A percentile compares a stretch with the other conserved stretches of the same genome.
phyloP scores from a whole-genome alignment of 92 coral and sea anemone species.

The Epizoanthus ramosus region DNA sequence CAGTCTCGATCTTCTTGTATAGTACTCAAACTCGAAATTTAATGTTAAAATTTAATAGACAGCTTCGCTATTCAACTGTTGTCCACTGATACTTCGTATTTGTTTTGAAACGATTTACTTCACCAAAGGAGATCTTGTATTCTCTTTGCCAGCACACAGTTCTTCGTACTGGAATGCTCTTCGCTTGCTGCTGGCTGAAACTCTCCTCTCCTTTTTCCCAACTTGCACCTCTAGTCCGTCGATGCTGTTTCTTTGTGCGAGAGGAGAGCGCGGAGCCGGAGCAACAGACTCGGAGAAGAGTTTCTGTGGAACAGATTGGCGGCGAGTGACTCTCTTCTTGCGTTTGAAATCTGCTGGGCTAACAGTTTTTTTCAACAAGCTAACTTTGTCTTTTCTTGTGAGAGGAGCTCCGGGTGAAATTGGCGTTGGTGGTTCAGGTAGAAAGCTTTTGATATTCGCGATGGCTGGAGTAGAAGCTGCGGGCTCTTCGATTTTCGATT shows the following conservation, averaged over 20 bases:
- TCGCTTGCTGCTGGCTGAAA: slow-evolving; percentile 55
- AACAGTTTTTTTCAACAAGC: slow-evolving; percentile 72
- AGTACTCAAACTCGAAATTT: not conserved
- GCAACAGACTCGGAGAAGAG: slow-evolving; percentile 77
- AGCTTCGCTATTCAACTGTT: not conserved
- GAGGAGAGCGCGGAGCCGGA: slow-evolving; percentile 82
- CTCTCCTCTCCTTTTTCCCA: slow-evolving; percentile 61
- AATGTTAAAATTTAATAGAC: not conserved
- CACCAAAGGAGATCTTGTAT: slow-evolving; percentile 52
- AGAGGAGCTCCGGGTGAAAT: slow-evolving; percentile 83
- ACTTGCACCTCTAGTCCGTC: slow-evolving; percentile 45
- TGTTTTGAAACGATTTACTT: slow-evolving; percentile 23
- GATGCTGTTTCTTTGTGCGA: slow-evolving; percentile 78
- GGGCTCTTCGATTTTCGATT: slow-evolving; percentile 32
- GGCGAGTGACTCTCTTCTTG: slow-evolving; percentile 58
- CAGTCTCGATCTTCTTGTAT: no score
- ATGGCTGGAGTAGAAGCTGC: slow-evolving; percentile 24
- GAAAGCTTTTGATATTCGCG: slow-evolving; percentile 26
- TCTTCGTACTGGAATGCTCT: slow-evolving; percentile 64
- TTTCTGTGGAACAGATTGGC: slow-evolving; percentile 84
- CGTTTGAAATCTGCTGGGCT: slow-evolving; percentile 78
- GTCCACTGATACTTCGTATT: no score
- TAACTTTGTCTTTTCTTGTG: slow-evolving; percentile 68
- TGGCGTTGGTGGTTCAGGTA: slow-evolving; percentile 37
- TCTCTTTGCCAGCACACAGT: slow-evolving; percentile 82